Conservation (phyloP, 2,797 vertebrate genomes). For the Psittacula derbiana region DNA sequence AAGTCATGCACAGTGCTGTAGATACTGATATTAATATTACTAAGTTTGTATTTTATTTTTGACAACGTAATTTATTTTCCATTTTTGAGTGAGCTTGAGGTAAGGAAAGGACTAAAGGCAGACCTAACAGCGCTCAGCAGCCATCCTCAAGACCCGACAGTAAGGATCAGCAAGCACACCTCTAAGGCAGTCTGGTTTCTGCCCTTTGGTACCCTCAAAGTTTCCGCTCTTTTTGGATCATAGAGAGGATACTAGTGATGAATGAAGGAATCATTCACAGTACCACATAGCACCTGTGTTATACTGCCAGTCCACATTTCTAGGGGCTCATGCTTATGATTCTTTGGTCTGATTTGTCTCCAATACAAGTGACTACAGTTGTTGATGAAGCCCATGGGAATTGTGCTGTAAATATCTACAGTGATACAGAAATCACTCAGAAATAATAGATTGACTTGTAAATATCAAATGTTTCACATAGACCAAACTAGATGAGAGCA, state of each 20-base stretch:
- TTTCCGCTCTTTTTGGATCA: neutral
- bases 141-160: neutral
- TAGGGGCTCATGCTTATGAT: neutral
- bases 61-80: neutral
- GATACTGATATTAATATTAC: neutral
- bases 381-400: neutral
- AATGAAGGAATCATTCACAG: neutral
- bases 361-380: neutral
- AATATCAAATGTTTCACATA: neutral
- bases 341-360: neutral
- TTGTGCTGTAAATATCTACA: neutral
- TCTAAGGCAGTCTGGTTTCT: neutral
- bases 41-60: neutral
- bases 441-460: neutral
- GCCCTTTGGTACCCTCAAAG: neutral
- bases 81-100: neutral
- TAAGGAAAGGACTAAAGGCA: neutral
- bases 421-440: neutral
- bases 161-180: neutral
- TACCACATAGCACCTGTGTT: accelerated
- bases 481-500: neutral
- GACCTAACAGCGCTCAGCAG: neutral
- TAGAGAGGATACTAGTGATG: neutral
- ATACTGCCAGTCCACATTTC: neutral
- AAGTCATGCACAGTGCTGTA: neutral